These are phyloP conservation scores for Hydrotaea cyrtoneurina DNA, from an alignment of 2,888 invertebrate species.

Conservation along the genomic window DNA sequence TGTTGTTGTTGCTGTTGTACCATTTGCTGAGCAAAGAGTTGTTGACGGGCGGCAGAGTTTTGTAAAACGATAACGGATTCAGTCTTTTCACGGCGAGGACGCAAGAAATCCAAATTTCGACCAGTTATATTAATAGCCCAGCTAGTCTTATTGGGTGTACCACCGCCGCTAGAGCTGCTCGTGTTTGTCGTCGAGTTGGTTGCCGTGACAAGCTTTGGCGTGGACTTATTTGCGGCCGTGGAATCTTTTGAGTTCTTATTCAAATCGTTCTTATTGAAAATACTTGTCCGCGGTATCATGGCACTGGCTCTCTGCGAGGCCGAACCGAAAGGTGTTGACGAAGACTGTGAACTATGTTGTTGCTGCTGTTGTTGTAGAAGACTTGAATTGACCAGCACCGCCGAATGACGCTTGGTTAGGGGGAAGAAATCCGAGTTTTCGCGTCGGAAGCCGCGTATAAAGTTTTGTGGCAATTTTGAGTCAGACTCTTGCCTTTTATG, in stretches of 20 bases:
- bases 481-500: slow-evolving; percentile 89
- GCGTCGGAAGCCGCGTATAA: slow-evolving; percentile 89
- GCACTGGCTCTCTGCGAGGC: slow-evolving; percentile 85
- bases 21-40: slow-evolving; percentile 74
- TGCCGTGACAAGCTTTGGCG: slow-evolving; percentile 14
- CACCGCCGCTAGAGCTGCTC: slow-evolving; percentile 53
- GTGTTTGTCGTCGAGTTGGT: background rate
- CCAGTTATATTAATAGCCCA: slow-evolving; percentile 75
- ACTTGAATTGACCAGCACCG: slow-evolving; percentile 82
- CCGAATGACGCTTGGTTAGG: slow-evolving; percentile 88
- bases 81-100: slow-evolving; percentile 92
- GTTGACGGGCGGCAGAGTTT: slow-evolving; percentile 82
- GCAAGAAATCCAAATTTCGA: slow-evolving; percentile 81
- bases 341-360: slow-evolving; percentile 71
- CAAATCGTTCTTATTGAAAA: slow-evolving; percentile 73
- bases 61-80: slow-evolving; percentile 92
- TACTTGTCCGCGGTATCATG: slow-evolving; percentile 85
- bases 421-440: slow-evolving; percentile 93
- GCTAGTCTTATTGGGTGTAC: slow-evolving; percentile 74
- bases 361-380: slow-evolving; percentile 64
- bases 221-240: slow-evolving; percentile 50
- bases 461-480: slow-evolving; percentile 86
- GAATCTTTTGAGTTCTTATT: slow-evolving; percentile 54
- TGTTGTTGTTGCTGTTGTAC: slow-evolving; percentile 78
- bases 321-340: slow-evolving; percentile 74